Conservation (phyloP, 2,888 invertebrate genomes). For the Xestia sexstrigata region DNA sequence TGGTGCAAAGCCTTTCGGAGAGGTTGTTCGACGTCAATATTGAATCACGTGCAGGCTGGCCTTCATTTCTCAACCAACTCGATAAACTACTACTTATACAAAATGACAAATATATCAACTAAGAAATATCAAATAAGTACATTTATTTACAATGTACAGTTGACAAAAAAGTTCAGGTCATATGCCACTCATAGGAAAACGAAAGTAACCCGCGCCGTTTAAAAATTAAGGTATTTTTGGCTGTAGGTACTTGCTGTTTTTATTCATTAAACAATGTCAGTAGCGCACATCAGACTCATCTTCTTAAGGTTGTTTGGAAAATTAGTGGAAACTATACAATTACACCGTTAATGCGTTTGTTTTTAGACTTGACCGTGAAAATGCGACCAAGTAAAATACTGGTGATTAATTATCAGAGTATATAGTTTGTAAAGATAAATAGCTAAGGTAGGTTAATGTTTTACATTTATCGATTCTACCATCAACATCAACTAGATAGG, state of each 20-base stretch:
- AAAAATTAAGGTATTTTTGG: not conserved
- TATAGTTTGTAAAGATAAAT: conserved; percentile 46
- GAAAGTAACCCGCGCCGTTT: not conserved
- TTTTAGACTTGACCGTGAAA: conserved; percentile 70
- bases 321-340: conserved; percentile 64
- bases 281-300: conserved; percentile 48
- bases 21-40: conserved; percentile 77
- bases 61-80: conserved; percentile 69
- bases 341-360: conserved; percentile 63
- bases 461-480: conserved; percentile 55
- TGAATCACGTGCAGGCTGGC: conserved; percentile 79
- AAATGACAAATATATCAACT: conserved; percentile 40
- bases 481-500: too few relatives aligned
- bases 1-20: conserved; percentile 62
- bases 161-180: conserved; percentile 5
- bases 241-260: conserved; percentile 13
- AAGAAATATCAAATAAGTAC: conserved; percentile 37
- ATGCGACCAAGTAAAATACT: conserved; percentile 55
- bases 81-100: conserved; percentile 35
- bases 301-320: conserved; percentile 50
- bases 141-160: not conserved
- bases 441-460: conserved; percentile 27
- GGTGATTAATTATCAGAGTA: conserved; percentile 55
- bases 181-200: not conserved
- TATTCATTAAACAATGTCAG: conserved; percentile 32